Base-by-base conservation (phyloP, 2,797 vertebrate genomes). In the Rhabdomys pumilio region DNA sequence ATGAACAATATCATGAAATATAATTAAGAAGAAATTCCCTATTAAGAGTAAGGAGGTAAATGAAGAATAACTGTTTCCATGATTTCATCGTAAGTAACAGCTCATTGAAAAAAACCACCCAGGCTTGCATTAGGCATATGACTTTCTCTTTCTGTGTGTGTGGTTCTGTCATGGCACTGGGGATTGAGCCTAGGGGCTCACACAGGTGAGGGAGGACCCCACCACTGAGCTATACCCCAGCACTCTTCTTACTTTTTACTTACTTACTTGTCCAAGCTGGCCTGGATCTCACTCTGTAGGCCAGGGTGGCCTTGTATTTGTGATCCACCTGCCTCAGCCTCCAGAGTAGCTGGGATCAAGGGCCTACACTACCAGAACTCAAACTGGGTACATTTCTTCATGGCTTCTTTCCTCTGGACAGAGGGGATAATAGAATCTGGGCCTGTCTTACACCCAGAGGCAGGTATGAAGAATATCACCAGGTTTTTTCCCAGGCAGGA, bases 371-470 rank as follows among this genome's bases (percentile, higher is more conserved):
- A 90, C 8, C 44, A 38, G 31, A 69, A 50, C 73, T n/a, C 41
- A 61, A 24, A 47, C 26, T 63, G 9, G 13, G 73, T 26, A n/a
- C 12, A 63, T n/a, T 63, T 81, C 50, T 69, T 77, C 14, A 5
- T 15, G 61, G 17, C 34, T 90, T 90, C 63, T 84, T 89, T 63
- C 57, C 85, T 89, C 8, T 50, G n/a, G 44, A 91, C 19, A 11
- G 34, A 47, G 61, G 20, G 20, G 44, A 26, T 15, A 17, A 63
- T 9, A 31, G 90, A 44, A 61, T 1, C 76, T 10, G 14, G 73
- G 89, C 34, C 34, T 41, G 15, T 12, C 26, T 44, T 12, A 44
- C 12, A 0, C 2, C 24, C 61, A 19, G 1, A 11, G 0, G 4
- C 9, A 76, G 67, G 15, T 3, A 38, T 85, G 83, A 65, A 24